phyloP scores from a whole-genome alignment of 2,888 invertebrate genomes.

The Dorcus parallelipipedus region DNA sequence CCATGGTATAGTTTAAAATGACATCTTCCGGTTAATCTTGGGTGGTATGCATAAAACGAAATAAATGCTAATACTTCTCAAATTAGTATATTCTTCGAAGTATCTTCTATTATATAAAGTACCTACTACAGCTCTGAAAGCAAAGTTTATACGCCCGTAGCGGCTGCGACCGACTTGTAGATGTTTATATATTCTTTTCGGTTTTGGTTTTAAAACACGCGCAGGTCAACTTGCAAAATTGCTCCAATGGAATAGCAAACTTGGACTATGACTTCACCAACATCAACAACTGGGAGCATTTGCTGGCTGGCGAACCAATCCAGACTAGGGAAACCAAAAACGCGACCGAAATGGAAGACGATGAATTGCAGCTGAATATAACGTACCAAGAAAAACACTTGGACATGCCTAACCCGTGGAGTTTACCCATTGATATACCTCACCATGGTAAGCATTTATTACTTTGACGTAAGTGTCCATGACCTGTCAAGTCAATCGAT shows the following conservation, averaged over 20 bases:
- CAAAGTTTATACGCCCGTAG: background rate
- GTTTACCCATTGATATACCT: constrained; percentile 62
- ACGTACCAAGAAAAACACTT: constrained; percentile 65
- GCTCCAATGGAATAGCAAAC: constrained; percentile 50
- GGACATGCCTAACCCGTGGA: constrained; percentile 75
- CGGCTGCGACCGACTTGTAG: background rate
- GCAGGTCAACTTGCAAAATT: constrained; percentile 62
- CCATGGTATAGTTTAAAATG: too few species aligned
- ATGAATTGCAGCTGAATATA: constrained; percentile 52
- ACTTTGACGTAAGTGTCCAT: background rate
- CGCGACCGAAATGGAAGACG: constrained; percentile 49
- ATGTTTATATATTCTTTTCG: too few species aligned
- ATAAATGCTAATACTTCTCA: too few species aligned
- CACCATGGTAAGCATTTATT: constrained; percentile 49
- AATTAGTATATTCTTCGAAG: too few species aligned
- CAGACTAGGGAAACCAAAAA: constrained; percentile 42
- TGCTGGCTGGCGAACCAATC: constrained; percentile 67
- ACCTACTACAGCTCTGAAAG: too few species aligned
- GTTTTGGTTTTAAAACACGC: too few species aligned
- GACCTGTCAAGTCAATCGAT: too few species aligned
- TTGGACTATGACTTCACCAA: constrained; percentile 64
- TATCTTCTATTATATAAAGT: too few species aligned
- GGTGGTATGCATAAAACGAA: too few species aligned
- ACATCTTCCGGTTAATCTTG: too few species aligned
- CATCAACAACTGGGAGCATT: constrained; percentile 65